A percentile compares a stretch with the other conserved stretches of the same genome.
These are phyloP conservation scores for Cossypha niveicapilla DNA, from an alignment of 2,797 vertebrate species.

Conservation along the genomic window DNA sequence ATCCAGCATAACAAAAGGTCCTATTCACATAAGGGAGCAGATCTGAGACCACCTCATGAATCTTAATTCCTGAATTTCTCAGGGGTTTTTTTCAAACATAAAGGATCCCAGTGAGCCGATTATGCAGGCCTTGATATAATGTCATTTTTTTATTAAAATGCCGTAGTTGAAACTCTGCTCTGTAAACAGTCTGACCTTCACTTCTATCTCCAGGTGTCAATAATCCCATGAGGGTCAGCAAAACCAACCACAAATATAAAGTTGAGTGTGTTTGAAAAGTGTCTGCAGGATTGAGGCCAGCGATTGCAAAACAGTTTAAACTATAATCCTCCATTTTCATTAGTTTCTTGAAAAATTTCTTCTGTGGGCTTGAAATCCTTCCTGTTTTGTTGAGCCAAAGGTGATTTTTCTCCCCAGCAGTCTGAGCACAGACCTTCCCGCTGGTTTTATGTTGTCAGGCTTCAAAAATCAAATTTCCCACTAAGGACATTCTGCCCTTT, in stretches of 20 bases:
- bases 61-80: slow-evolving; percentile 1
- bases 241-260: not conserved
- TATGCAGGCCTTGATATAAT: not conserved
- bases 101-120: not conserved
- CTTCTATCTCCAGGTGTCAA: not conserved
- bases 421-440: not conserved
- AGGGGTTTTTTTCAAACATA: not conserved
- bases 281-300: slow-evolving; percentile 2
- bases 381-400: slow-evolving; percentile 9
- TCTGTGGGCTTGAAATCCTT: not conserved
- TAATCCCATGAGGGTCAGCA: not conserved
- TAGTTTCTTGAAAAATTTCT: slow-evolving; percentile 18
- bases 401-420: slow-evolving; percentile 14
- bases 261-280: not conserved
- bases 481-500: not conserved
- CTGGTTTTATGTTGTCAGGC: not conserved
- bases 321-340: slow-evolving; percentile 29
- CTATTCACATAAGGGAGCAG: not conserved
- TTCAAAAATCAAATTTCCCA: not conserved
- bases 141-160: not conserved
- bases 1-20: not conserved
- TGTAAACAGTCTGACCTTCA: not conserved
- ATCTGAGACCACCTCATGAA: not conserved
- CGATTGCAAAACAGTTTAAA: slow-evolving; percentile 2
- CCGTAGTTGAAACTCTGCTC: not conserved